Conservation (phyloP, 2,797 vertebrate species). For the Crenuchus spilurus region DNA sequence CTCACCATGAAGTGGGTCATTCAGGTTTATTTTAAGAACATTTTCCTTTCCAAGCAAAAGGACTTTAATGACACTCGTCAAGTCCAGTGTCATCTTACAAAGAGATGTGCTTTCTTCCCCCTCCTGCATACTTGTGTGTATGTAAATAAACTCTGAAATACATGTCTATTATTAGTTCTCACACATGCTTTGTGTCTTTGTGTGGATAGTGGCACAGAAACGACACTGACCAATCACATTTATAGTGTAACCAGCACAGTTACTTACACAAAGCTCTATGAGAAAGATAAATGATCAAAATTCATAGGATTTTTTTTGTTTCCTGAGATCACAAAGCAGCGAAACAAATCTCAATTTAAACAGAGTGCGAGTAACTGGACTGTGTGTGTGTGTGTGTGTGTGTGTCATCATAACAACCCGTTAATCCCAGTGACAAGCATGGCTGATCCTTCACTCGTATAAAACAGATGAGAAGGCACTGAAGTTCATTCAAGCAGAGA, state of each 20-base stretch:
- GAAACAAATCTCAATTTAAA: neutral
- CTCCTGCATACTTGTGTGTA: conserved; percentile 11
- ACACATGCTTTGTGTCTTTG: conserved; percentile 35
- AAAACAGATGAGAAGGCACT: conserved; percentile 82
- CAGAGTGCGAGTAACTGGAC: conserved; percentile 50
- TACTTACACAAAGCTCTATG: neutral
- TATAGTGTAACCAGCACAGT: neutral
- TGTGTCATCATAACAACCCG: conserved; percentile 61
- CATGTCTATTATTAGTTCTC: conserved; percentile 37
- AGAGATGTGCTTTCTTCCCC: conserved; percentile 1
- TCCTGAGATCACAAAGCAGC: conserved; percentile 5
- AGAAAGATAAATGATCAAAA: conserved; percentile 3
- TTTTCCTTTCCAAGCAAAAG: conserved; percentile 22
- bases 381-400: conserved; percentile 4
- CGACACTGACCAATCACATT: conserved; percentile 22
- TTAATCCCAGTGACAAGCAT: conserved; percentile 66
- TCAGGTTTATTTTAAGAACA: conserved; percentile 41
- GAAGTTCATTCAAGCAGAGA: conserved; percentile 79
- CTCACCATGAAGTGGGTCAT: conserved; percentile 3
- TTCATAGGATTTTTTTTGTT: neutral
- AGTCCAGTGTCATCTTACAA: conserved; percentile 16
- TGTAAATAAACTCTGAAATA: conserved; percentile 23
- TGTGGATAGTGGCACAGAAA: conserved; percentile 20
- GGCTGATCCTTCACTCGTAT: conserved; percentile 77
- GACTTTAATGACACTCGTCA: conserved; percentile 16